These are phyloP conservation scores for Choloepus hoffmanni DNA, from an alignment of 2,113 vertebrate genomes.

Conservation along the genomic window DNA sequence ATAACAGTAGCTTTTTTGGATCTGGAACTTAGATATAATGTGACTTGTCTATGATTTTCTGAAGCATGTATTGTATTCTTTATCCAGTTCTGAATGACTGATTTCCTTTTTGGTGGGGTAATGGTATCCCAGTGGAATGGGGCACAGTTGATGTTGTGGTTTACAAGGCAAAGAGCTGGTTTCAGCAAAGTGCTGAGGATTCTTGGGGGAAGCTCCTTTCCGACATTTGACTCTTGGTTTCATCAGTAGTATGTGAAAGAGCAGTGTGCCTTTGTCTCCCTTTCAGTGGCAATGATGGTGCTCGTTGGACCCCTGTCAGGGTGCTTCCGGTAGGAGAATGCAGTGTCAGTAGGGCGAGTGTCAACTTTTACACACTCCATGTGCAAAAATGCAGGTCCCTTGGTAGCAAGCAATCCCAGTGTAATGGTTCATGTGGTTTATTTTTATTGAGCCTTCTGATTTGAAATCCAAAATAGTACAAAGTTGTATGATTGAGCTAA, in stretches of 20 bases:
- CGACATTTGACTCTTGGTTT: background rate
- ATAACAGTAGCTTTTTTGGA: background rate
- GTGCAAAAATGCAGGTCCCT: background rate
- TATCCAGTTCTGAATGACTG: background rate
- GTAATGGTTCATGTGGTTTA: background rate
- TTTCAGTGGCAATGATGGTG: background rate
- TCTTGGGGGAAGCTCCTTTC: background rate
- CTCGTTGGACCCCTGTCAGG: background rate
- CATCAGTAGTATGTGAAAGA: background rate
- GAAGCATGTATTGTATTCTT: background rate
- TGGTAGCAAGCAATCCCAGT: fast-evolving
- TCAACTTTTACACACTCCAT: background rate
- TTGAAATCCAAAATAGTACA: constrained; percentile 37
- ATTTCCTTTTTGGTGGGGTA: background rate
- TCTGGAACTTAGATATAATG: background rate
- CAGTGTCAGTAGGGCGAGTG: background rate
- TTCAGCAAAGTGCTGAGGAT: constrained; percentile 23
- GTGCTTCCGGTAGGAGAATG: background rate
- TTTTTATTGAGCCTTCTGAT: constrained; percentile 46
- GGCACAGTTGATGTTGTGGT: background rate
- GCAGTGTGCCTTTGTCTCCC: background rate
- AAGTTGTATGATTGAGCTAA: background rate
- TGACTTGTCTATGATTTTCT: background rate
- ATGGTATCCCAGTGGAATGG: background rate
- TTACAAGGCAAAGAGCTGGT: background rate